A percentile compares a stretch with the other conserved stretches of the same genome.
These are phyloP conservation scores for Malurus alboscapulatus DNA, from an alignment of 2,113 vertebrate genomes.

Conservation along the genomic window DNA sequence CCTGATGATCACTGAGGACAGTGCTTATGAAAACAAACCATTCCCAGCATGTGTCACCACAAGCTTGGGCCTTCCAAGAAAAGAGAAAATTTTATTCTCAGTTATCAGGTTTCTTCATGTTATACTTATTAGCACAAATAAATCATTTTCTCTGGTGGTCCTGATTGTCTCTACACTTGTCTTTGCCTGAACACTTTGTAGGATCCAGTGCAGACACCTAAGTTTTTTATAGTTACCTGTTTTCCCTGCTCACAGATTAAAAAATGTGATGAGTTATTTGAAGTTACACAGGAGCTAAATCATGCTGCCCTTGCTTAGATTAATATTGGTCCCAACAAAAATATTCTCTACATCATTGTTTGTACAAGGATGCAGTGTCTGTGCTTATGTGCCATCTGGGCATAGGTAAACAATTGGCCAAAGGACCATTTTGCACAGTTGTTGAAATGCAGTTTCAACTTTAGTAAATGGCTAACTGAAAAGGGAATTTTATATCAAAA, in stretches of 20 bases:
- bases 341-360: background rate
- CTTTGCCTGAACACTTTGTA: background rate
- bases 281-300: background rate
- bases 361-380: background rate
- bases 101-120: background rate
- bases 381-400: background rate
- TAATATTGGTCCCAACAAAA: background rate
- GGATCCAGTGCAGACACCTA: background rate
- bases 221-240: background rate
- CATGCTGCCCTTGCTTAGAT: background rate
- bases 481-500: background rate
- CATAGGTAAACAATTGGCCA: background rate
- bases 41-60: background rate
- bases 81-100: background rate
- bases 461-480: background rate
- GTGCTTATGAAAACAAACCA: background rate
- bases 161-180: background rate
- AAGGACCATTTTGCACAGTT: background rate
- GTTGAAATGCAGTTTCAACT: background rate
- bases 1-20: fast-evolving
- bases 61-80: background rate
- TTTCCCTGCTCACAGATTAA: background rate
- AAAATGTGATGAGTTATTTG: background rate
- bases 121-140: background rate
- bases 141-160: background rate